Conservation (phyloP, 2,888 invertebrate species). For the Noctua janthina region DNA sequence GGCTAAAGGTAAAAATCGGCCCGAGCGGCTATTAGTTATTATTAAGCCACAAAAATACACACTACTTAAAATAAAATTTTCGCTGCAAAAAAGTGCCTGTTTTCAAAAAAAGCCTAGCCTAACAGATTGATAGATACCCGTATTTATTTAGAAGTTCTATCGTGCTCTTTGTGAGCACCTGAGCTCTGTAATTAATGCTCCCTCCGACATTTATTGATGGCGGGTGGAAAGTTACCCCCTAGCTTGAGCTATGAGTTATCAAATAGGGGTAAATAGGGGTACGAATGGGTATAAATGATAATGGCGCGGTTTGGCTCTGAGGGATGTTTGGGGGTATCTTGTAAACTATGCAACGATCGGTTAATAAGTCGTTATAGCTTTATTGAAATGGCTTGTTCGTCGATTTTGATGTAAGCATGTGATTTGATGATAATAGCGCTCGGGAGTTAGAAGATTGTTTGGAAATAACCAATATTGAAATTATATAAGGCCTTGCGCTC, state of each 20-base stretch:
- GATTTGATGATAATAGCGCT: neutral
- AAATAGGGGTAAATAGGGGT: constrained; percentile 60
- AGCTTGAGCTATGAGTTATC: constrained; percentile 61
- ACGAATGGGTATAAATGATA: constrained; percentile 59
- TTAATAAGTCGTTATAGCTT: constrained; percentile 20
- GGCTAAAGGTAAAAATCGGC: neutral
- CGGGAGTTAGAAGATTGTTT: neutral
- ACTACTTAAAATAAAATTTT: neutral
- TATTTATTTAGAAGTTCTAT: constrained; percentile 67
- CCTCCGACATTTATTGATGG: constrained; percentile 74
- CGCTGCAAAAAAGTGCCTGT: neutral
- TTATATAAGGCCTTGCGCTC: neutral
- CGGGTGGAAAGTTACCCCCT: constrained; percentile 54
- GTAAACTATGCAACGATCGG: constrained; percentile 43
- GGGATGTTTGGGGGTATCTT: constrained; percentile 43
- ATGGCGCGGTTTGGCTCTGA: constrained; percentile 49
- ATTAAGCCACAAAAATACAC: neutral
- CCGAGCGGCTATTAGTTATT: neutral
- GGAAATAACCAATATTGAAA: neutral
- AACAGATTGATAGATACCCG: constrained; percentile 59
- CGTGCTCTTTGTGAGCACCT: constrained; percentile 68
- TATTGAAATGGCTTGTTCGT: constrained; percentile 4
- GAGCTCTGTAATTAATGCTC: constrained; percentile 74
- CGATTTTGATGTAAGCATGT: neutral
- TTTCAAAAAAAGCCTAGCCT: constrained; percentile 9